Conservation (phyloP, 2,113 vertebrate genomes). For the Scomber scombrus region DNA sequence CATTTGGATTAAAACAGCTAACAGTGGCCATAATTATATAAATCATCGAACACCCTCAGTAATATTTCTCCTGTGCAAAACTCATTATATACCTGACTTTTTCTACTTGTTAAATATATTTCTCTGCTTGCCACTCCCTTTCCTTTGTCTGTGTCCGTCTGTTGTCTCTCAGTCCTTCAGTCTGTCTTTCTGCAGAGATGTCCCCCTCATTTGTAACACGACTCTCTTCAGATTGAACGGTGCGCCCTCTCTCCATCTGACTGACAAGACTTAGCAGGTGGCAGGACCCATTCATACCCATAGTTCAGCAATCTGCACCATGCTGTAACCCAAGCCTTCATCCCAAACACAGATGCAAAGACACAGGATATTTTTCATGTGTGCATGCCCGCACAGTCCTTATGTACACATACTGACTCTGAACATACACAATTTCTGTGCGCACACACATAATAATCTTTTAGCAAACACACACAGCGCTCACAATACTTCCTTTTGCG, state of each 20-base stretch:
- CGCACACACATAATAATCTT: constrained; percentile 37
- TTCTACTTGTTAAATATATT: background rate
- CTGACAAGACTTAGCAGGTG: constrained; percentile 82
- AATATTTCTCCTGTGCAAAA: background rate
- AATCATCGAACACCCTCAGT: constrained; percentile 2
- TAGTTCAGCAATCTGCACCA: constrained; percentile 65
- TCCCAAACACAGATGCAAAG: constrained; percentile 75
- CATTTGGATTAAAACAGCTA: constrained; percentile 1
- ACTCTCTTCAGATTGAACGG: constrained; percentile 67
- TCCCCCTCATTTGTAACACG: constrained; percentile 74
- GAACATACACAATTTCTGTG: constrained; percentile 2
- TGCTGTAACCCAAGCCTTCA: constrained; percentile 73
- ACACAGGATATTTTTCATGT: constrained; percentile 46
- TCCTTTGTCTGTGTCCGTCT: constrained; percentile 2
- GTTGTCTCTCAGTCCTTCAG: constrained; percentile 22
- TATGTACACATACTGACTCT: constrained; percentile 44
- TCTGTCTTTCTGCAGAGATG: constrained; percentile 60
- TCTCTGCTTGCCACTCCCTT: constrained; percentile 1
- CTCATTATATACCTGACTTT: background rate
- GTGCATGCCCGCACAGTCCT: constrained; percentile 48
- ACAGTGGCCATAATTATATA: constrained; percentile 8
- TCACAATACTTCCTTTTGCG: constrained; percentile 9
- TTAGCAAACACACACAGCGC: constrained; percentile 21
- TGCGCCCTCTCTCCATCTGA: constrained; percentile 67
- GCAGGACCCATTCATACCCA: constrained; percentile 73